Evolutionary conservation across 1,140 invertebrate genomes (phyloP).

Genomic region (Pseudomyrmex flavicornis): DNA sequence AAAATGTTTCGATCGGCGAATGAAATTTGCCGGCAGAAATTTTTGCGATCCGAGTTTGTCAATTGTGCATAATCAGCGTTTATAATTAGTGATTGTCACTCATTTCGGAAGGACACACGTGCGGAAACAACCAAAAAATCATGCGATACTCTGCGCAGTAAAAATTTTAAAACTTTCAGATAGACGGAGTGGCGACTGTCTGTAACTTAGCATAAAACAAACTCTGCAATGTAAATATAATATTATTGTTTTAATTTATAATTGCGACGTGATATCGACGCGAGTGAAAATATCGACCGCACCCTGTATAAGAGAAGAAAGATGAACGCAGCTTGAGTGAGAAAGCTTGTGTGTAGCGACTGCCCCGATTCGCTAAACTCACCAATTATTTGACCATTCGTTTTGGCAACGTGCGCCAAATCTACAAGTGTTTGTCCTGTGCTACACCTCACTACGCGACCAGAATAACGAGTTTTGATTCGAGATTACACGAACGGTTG

Average conservation of each 20-base stretch:
- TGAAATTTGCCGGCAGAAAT: slow-evolving; percentile 20
- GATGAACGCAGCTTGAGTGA: slow-evolving; percentile 46
- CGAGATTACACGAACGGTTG: neutral
- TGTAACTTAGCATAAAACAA: neutral
- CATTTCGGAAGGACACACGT: neutral
- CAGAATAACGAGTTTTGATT: slow-evolving; percentile 51
- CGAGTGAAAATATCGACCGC: slow-evolving; percentile 10
- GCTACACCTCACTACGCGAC: slow-evolving; percentile 32
- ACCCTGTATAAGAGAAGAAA: slow-evolving; percentile 10
- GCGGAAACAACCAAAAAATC: slow-evolving; percentile 21
- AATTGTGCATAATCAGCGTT: slow-evolving; percentile 45
- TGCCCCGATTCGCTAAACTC: slow-evolving; percentile 80
- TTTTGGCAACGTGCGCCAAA: slow-evolving; percentile 83
- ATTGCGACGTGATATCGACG: neutral
- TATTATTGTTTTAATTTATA: slow-evolving; percentile 27
- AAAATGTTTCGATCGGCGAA: slow-evolving; percentile 45
- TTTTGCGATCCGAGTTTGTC: slow-evolving; percentile 9
- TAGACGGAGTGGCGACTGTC: slow-evolving; percentile 1
- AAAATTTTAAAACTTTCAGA: neutral
- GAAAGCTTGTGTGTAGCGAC: slow-evolving; percentile 60
- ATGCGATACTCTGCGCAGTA: neutral
- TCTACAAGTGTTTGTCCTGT: slow-evolving; percentile 83
- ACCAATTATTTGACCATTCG: slow-evolving; percentile 84
- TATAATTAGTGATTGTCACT: slow-evolving; percentile 46
- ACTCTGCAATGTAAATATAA: neutral